Percentiles rank a stretch among this genome's conserved stretches.
Evolutionary conservation across 2,888 invertebrate species (phyloP).

Genomic region (Nasonia oneida): DNA sequence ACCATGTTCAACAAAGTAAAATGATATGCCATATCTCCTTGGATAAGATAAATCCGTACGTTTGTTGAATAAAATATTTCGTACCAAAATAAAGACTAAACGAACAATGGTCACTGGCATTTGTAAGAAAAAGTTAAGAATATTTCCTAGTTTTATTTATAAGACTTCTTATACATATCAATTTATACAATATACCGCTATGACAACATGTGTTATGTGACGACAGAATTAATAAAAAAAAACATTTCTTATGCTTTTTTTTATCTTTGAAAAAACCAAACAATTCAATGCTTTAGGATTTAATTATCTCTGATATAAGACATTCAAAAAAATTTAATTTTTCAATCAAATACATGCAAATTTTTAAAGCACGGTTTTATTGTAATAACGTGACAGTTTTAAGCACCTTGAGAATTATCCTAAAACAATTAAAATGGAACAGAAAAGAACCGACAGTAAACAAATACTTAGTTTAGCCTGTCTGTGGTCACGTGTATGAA

Average conservation of each 20-base stretch:
- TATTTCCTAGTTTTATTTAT: constrained; percentile 1
- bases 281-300: neutral
- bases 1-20: neutral
- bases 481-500: neutral
- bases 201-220: neutral
- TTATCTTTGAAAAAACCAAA: neutral
- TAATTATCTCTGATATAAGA: neutral
- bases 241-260: neutral
- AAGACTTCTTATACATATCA: constrained; percentile 19
- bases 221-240: neutral
- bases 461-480: neutral
- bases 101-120: neutral
- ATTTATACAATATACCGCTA: neutral
- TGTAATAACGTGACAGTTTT: neutral
- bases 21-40: neutral
- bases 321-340: neutral
- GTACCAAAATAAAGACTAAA: constrained; percentile 1
- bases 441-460: neutral
- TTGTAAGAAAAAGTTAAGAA: neutral
- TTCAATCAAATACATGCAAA: neutral
- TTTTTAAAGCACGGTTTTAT: neutral
- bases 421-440: neutral
- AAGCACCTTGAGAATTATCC: neutral
- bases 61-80: constrained; percentile 1
- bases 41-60: neutral